Base-by-base conservation (phyloP, 2,888 invertebrate genomes). In the Sturmia bella region DNA sequence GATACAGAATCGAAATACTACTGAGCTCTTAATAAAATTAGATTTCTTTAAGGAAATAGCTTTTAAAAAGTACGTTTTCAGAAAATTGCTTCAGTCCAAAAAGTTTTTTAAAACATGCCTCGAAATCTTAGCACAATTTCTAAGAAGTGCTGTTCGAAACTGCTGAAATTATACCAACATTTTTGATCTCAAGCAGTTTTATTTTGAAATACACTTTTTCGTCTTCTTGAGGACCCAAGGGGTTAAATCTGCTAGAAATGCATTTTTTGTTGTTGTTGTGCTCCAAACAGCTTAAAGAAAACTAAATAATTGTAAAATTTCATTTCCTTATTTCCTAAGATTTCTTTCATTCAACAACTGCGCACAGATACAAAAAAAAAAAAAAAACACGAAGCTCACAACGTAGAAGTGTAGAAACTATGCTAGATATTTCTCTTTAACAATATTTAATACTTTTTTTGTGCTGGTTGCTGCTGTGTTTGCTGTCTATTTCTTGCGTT, bases 241-340 rank as follows among this genome's bases (percentile, higher is more conserved):
- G 48, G 52, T 45, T 54, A 7, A 50, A 24, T 11, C 13, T 59
- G 43, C 50, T 17, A 50, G 37, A 24, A 37, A 27, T 13, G 7
- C 24, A 48, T 19, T 19, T 50, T 50, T 50, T 50, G n/a, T 45
- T 45, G 9, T 45, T 12, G 11, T 27, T 19, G 3, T 19, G 4
- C 9, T 54, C 9, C 13, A 54, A 43, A 32, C 41, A 43, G 19
- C 43, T 32, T 56, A 13, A 56, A 56, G 48, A 73, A 19, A 41
- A 66, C 32, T 21, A 56, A 63, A 64, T 57, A 70, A 59, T 70
- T 75, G 56, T 45, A 70, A 61, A 66, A 70, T 75, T 78, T 70
- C 69, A 82, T 78, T 82, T 82, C 82, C 82, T 78, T 66, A 78
- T 82, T 78, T 81, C 63, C 69, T 73, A 68, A 73, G 80, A 80